These are phyloP conservation scores for Megaceryle torquata DNA, from an alignment of 2,113 vertebrate genomes.

Conservation along the genomic window DNA sequence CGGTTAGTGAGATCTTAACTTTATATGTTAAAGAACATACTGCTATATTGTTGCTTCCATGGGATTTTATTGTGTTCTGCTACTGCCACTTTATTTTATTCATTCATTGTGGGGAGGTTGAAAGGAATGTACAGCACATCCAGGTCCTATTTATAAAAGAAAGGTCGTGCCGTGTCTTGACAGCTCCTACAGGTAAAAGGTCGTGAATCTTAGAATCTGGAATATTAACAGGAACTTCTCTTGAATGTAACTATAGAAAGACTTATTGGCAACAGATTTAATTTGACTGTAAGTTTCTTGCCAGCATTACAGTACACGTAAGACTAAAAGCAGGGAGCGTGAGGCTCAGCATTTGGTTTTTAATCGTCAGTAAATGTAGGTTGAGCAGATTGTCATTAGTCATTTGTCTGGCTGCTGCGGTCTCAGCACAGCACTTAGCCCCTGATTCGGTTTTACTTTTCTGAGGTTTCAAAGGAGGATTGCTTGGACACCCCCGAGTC, in stretches of 20 bases:
- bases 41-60: background rate
- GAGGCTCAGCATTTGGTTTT: constrained; percentile 13
- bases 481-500: background rate
- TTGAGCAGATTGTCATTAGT: background rate
- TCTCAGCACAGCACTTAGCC: constrained; percentile 8
- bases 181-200: constrained; percentile 6
- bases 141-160: constrained; percentile 20
- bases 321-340: background rate
- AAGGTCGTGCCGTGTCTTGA: background rate
- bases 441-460: background rate
- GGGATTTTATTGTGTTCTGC: background rate
- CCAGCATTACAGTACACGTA: background rate
- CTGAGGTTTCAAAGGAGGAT: constrained; percentile 4
- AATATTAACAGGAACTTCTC: background rate
- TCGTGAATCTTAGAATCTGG: background rate
- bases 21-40: background rate
- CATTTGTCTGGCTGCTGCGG: background rate
- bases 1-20: background rate
- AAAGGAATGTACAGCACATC: background rate
- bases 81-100: background rate
- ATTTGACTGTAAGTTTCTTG: background rate
- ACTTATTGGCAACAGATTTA: background rate
- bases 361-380: background rate
- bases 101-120: fast-evolving
- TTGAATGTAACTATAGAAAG: background rate